Evolutionary conservation across 2,797 vertebrate genomes (phyloP).

Genomic region (Hoplostethus atlanticus): DNA sequence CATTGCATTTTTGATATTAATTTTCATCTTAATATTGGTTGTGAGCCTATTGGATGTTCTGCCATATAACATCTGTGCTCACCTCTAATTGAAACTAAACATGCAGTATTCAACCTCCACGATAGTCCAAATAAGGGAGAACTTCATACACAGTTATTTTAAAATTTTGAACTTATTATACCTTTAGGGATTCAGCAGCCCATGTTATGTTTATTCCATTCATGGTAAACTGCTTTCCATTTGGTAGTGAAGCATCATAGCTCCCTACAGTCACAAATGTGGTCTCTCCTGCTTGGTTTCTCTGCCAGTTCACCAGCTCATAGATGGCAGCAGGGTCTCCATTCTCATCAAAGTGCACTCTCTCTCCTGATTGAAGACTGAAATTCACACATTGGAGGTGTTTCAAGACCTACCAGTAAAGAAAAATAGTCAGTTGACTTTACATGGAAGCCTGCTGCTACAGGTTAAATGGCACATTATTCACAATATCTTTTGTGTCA

Average conservation of each 20-base stretch:
- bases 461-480: background rate
- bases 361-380: constrained; percentile 76
- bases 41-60: too few relatives aligned
- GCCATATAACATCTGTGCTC: background rate
- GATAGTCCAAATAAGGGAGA: background rate
- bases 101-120: background rate
- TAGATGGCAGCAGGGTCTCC: constrained; percentile 82
- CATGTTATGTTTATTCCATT: constrained; percentile 75
- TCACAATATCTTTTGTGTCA: background rate
- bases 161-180: constrained; percentile 11
- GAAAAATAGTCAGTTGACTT: background rate
- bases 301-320: constrained; percentile 86
- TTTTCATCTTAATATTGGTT: too few relatives aligned
- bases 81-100: background rate
- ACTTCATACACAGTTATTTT: background rate
- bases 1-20: too few relatives aligned
- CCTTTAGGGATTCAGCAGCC: constrained; percentile 64
- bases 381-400: constrained; percentile 78
- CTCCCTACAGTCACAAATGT: constrained; percentile 78
- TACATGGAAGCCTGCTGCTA: background rate
- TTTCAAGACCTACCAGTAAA: constrained; percentile 64
- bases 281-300: constrained; percentile 61
- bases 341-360: constrained; percentile 78
- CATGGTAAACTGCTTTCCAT: constrained; percentile 77
- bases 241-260: constrained; percentile 78